Percentiles rank a stretch among this genome's conserved stretches.
Conservation (phyloP, 2,113 vertebrate genomes). For the Stictonetta naevosa region DNA sequence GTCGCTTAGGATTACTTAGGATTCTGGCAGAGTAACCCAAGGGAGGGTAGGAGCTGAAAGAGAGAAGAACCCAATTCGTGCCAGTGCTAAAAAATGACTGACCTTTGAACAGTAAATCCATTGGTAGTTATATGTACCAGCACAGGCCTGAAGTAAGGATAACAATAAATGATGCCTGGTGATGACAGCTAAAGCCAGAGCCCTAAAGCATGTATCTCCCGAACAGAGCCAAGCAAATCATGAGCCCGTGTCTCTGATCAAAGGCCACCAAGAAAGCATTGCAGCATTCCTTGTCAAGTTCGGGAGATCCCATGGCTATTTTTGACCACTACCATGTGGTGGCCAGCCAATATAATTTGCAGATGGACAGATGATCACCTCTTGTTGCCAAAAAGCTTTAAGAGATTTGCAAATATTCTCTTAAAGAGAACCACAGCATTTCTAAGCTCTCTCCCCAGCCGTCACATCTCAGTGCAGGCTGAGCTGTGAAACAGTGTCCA, state of each 20-base stretch:
- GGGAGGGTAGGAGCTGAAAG: background rate
- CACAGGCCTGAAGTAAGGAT: background rate
- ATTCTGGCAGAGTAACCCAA: background rate
- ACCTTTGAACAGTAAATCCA: constrained; percentile 19
- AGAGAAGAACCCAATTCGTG: background rate
- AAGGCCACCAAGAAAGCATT: constrained; percentile 16
- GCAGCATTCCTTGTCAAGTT: constrained; percentile 45
- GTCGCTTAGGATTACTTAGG: background rate
- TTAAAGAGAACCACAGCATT: background rate
- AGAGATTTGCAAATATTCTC: background rate
- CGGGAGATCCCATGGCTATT: constrained; percentile 21
- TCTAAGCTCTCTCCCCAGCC: background rate
- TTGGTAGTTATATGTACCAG: background rate
- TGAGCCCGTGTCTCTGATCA: constrained; percentile 26
- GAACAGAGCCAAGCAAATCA: constrained; percentile 7
- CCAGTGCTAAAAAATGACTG: background rate
- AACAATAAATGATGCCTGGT: background rate
- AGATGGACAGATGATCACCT: constrained; percentile 26
- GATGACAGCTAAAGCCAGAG: constrained; percentile 24
- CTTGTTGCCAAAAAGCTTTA: constrained; percentile 22
- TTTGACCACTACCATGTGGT: constrained; percentile 26
- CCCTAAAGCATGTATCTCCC: background rate
- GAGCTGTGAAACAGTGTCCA: background rate
- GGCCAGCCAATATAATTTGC: background rate
- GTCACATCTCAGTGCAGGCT: background rate